Evolutionary conservation across 2,888 invertebrate genomes (phyloP), one percentile per base, ranked within the genome.

Genomic region (Pedicia rivosa): DNA sequence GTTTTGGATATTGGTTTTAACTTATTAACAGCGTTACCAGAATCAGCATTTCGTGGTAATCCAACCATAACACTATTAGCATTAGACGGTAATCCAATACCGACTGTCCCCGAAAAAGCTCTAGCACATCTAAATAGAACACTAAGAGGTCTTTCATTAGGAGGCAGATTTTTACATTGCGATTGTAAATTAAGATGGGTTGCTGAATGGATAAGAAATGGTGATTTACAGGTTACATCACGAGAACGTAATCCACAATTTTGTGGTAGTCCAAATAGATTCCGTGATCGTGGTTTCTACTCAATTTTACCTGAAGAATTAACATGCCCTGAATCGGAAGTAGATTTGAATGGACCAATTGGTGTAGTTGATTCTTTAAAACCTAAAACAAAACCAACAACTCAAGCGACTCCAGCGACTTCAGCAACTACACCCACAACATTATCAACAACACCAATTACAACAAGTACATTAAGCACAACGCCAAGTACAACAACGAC

Each of bases 1-100:
- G 90, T 91, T 8, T 64, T 91, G 45, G 91, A 91, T 56, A 83
- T 91, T 45, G 91, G 91, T 34, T 91, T 91, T 59, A 91, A 91
- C 66, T 68, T 88, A 46, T 63, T 91, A 43, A 83, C 83, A 31
- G 76, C 78, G 48, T 60, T 91, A 46, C 88, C 90, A 8, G 63
- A 68, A 34, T 72, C 80, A 40, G 83, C 88, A 2, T 90, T 91
- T 54, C 60, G 70, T 41, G 79, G 76, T 38, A 84, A 87, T 59
- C 82, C 82, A 2, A 77, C 82, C 17, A 75, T 91, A 45, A 90
- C 90, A 1, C 65, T 91, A 36, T 57, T 91, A 41, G 91, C 91
- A 8, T 67, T 91, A 47, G 91, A 91, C 53, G 91, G 91, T 32
- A 91, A 91, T 62, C 90, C 90, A 3, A 56, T 91, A 48, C 71